Conservation (phyloP, 2,113 vertebrate genomes). For the Speoplatyrhinus poulsoni region DNA sequence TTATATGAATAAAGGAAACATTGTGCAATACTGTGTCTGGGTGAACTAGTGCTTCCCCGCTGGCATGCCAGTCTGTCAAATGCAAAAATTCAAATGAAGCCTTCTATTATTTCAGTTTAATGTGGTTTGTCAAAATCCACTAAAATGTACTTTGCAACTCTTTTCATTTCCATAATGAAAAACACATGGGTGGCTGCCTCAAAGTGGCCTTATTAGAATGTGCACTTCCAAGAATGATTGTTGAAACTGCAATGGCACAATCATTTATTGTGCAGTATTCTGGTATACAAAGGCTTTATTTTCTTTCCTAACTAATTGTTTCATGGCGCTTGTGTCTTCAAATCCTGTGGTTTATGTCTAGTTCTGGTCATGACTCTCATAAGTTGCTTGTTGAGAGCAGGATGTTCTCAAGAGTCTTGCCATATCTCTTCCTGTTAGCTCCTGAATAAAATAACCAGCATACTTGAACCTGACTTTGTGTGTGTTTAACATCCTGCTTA, state of each 20-base stretch:
- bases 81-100: conserved; percentile 9
- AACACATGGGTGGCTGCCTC: conserved; percentile 4
- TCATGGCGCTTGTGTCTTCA: background rate
- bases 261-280: too few relatives aligned
- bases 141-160: conserved; percentile 2
- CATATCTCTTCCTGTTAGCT: conserved; percentile 11
- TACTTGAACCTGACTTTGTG: conserved; percentile 23
- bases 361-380: too few relatives aligned
- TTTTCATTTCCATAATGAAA: conserved; percentile 7
- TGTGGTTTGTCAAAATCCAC: conserved; percentile 15
- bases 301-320: too few relatives aligned
- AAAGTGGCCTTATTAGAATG: background rate
- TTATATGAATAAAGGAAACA: conserved; percentile 17
- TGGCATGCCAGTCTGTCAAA: conserved; percentile 16
- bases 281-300: too few relatives aligned
- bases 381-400: background rate
- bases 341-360: background rate
- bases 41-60: background rate
- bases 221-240: too few relatives aligned
- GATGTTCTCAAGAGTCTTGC: conserved; percentile 4
- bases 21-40: conserved; percentile 21
- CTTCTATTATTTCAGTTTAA: conserved; percentile 13
- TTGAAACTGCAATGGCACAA: too few relatives aligned
- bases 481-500: conserved; percentile 29
- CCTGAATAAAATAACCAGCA: conserved; percentile 13